Evolutionary conservation across 2,113 vertebrate genomes (phyloP), one percentile per base, ranked within the genome.

Genomic region (Strigops habroptila): DNA sequence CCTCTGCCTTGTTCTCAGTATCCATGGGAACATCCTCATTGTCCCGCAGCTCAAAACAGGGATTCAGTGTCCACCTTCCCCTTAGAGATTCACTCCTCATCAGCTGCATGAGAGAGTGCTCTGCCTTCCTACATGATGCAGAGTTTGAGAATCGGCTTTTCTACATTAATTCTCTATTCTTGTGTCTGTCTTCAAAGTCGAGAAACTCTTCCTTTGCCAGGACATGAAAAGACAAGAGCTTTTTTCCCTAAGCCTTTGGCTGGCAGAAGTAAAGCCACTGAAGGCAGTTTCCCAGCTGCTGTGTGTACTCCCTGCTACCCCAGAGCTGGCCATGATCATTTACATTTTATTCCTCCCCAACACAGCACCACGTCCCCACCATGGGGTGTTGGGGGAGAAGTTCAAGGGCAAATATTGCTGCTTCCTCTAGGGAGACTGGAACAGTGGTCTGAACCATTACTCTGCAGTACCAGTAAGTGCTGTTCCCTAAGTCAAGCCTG

Each of bases 11-110:
- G 22, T 77, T 93, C 93, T 69, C 80, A 82, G 92, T 95, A 96
- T 94, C 95, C 95, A 93, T 96, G 93, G 92, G 90, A 93, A 94
- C 90, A 88, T 88, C 51, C 35, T 71, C 48, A 84, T 88, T 94
- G 73, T 88, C 85, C 77, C 9, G 3, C 0, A 0, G 44, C 73
- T 93, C 60, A 71, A 91, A 96, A 77, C 86, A 92, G 83, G 70
- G 73, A 69, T 95, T 93, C 93, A 79, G 86, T 57, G 86, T 84
- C 94, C 94, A 96, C 91, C 93, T 95, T 96, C 27, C 0, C 65
- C 74, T 93, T 86, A 93, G 60, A 88, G 88, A 92, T 84, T 95
- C 88, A 71, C 77, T 90, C 37, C 62, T 95, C 93, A 95, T 88
- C 86, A 78, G 52, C 74, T 86, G 68, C 51, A 9, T 78, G 37